These are phyloP conservation scores for Habrosyne pyritoides DNA, from an alignment of 2,888 invertebrate genomes.

Conservation along the genomic window DNA sequence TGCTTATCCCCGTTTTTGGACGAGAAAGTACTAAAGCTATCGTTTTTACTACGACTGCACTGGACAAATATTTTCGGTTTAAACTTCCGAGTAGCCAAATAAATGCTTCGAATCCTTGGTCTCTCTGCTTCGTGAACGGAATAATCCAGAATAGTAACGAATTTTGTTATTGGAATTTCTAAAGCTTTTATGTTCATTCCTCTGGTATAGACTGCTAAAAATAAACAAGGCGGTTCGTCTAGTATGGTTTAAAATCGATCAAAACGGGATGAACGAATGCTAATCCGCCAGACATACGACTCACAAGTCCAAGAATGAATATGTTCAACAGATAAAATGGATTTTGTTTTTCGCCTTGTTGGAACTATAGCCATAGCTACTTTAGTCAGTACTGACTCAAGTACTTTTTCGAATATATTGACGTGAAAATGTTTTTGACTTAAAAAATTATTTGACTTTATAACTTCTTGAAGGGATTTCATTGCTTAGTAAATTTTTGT, in stretches of 20 bases:
- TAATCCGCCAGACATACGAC: too few species aligned
- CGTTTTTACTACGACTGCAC: neutral
- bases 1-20: neutral
- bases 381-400: too few species aligned
- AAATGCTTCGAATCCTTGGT: neutral
- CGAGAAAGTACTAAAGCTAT: neutral
- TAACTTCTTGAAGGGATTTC: too few species aligned
- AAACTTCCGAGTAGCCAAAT: neutral
- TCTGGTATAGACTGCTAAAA: neutral
- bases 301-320: too few species aligned
- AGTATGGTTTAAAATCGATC: neutral
- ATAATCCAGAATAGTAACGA: neutral
- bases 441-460: too few species aligned
- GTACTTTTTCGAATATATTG: too few species aligned
- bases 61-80: neutral
- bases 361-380: too few species aligned
- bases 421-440: too few species aligned
- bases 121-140: neutral
- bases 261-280: neutral
- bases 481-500: constrained; percentile 10
- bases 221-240: neutral
- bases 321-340: neutral
- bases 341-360: neutral
- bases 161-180: neutral
- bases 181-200: too few species aligned